Evolutionary conservation across 2,113 vertebrate species (phyloP), one percentile per base, ranked within the genome.

Genomic region (Mugil cephalus): DNA sequence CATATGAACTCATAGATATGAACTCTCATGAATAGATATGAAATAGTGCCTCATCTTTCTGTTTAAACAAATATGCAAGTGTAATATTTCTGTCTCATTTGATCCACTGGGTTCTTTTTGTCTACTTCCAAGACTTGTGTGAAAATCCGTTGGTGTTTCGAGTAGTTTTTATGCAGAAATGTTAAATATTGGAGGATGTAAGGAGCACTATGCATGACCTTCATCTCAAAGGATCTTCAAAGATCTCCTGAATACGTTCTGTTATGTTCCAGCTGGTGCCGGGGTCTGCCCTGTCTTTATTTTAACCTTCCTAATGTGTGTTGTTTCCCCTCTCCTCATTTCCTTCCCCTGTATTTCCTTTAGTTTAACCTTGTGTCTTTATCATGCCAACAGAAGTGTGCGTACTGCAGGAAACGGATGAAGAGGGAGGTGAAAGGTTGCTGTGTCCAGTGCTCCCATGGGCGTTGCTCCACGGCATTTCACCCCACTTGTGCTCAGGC

Each of bases 401-500:
- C 94, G 17, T 98, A 96, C 87, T 99, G 98, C 90, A 97, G 96
- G 89, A 99, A 98, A 55, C 91, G 95, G 78, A 95, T 97, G 85
- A 97, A 95, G 94, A 94, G 68, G 53, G 85, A 95, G 87, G 88
- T 93, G 10, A 93, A 92, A 0, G 97, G 97, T 67, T 99, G 97
- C 87, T 99, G 97, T 2, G 96, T 99, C 9, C 98, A 99, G 90
- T 99, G 98, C 69, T 99, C 98, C 17, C 96, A 98, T 0, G 98
- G 98, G 7, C 96, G 98, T 7, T 99, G 98, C 87, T 96, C 97
- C n/a, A 98, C 97, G 0, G 96, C 98, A 9, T 98, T 99, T 83
- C 98, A 99, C 0, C 95, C 97, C 72, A 97, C 95, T 82, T 99
- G 98, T 8, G 98, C 98, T 35, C 97, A 98, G 89, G 97, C 98